phyloP scores from a whole-genome alignment of 2,113 vertebrate species.

The Ophthalmolycus amberensis region DNA sequence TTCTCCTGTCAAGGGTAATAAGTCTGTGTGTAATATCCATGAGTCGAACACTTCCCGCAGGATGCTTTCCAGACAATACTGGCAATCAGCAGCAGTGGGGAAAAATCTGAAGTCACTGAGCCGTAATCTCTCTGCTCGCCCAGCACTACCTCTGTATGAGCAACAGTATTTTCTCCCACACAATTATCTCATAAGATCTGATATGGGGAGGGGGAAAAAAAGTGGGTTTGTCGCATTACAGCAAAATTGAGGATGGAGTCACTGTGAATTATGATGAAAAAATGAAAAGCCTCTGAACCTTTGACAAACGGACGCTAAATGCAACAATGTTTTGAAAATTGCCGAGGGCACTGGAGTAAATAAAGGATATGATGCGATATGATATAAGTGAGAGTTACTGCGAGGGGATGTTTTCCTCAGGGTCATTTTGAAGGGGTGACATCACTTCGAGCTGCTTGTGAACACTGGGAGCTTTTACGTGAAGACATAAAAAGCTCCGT shows the following conservation, averaged over 20 bases:
- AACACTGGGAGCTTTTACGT: constrained; percentile 53
- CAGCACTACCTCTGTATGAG: constrained; percentile 38
- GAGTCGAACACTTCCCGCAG: constrained; percentile 63
- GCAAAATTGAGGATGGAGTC: constrained; percentile 16
- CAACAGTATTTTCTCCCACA: constrained; percentile 26
- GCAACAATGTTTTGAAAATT: constrained; percentile 60
- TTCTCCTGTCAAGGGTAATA: constrained; percentile 74
- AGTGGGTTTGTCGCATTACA: constrained; percentile 15
- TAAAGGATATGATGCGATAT: constrained; percentile 63
- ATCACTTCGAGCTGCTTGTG: constrained; percentile 47
- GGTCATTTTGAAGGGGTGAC: constrained; percentile 59
- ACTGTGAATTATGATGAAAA: constrained; percentile 5
- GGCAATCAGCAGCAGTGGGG: constrained; percentile 67
- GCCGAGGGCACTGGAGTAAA: constrained; percentile 67
- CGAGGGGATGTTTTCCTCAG: constrained; percentile 50
- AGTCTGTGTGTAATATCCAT: constrained; percentile 64
- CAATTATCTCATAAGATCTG: constrained; percentile 53
- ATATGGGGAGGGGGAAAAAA: constrained; percentile 5
- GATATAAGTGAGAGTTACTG: constrained; percentile 60
- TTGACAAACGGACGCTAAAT: constrained; percentile 44
- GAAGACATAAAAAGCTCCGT: constrained; percentile 21
- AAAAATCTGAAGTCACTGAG: constrained; percentile 67
- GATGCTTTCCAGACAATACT: constrained; percentile 71
- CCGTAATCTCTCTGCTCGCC: constrained; percentile 53
- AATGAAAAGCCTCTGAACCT: constrained; percentile 29